phyloP scores from a whole-genome alignment of 2,888 invertebrate genomes.

The Callyntrura guangdongensis region DNA sequence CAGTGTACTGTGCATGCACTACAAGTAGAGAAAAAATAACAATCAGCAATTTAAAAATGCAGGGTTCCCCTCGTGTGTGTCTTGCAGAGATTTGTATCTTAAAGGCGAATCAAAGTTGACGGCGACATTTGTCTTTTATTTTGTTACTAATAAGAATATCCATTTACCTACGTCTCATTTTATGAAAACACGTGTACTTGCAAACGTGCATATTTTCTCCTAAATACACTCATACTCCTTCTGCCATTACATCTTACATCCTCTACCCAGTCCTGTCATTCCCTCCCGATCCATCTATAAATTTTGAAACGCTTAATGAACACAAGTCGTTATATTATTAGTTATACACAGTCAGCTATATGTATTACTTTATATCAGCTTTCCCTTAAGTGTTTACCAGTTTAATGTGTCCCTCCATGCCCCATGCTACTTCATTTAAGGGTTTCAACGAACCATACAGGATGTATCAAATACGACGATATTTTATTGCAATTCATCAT shows the following conservation, averaged over 20 bases:
- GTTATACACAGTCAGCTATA: neutral
- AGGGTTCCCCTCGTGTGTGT: conserved; percentile 47
- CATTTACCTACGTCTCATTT: conserved; percentile 4
- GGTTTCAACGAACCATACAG: neutral
- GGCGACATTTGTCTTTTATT: conserved; percentile 45
- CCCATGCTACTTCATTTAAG: neutral
- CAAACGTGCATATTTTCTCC: neutral
- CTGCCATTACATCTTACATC: neutral
- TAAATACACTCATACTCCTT: conserved; percentile 19
- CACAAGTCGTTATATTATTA: neutral
- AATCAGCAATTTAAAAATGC: conserved; percentile 20
- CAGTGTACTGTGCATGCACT: neutral
- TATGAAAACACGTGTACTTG: neutral
- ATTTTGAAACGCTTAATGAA: conserved; percentile 4
- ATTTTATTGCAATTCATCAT: conserved; percentile 58
- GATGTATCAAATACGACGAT: neutral
- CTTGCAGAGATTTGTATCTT: conserved; percentile 61
- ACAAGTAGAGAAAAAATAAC: too few species aligned
- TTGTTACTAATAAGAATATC: neutral
- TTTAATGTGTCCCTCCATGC: neutral
- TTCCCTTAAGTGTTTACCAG: conserved; percentile 35
- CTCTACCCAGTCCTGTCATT: neutral
- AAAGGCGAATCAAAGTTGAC: conserved; percentile 53
- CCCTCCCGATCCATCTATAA: neutral
- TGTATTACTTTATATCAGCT: neutral